Conservation (phyloP, 2,113 vertebrate species). For the Eurypyga helias region DNA sequence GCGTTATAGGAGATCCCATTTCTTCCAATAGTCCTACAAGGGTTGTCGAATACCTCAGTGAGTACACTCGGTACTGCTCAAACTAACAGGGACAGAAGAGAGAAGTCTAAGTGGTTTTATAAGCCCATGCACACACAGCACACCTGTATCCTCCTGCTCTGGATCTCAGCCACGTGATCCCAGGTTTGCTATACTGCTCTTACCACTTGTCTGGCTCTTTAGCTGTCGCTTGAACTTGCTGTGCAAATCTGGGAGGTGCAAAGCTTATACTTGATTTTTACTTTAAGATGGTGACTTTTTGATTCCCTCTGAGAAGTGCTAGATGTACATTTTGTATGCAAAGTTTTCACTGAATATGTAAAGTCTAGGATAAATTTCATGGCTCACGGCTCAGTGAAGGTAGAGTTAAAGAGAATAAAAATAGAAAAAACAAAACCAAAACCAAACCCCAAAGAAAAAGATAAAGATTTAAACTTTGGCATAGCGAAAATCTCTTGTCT, state of each 20-base stretch:
- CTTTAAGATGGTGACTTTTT: neutral
- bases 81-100: neutral
- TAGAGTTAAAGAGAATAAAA: neutral
- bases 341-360: neutral
- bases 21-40: neutral
- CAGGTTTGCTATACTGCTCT: neutral
- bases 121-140: neutral
- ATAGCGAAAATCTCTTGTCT: neutral
- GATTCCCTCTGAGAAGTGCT: neutral
- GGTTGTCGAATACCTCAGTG: neutral
- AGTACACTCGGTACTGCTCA: neutral
- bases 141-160: neutral
- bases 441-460: neutral
- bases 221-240: neutral
- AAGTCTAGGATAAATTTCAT: neutral
- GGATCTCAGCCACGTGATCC: neutral
- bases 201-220: neutral
- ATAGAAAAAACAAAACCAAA: no score
- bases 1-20: fast-evolving
- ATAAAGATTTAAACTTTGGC: neutral
- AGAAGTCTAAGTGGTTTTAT: neutral
- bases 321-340: neutral
- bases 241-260: neutral
- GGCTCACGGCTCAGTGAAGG: neutral
- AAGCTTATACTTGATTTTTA: neutral